phyloP scores from a whole-genome alignment of 1,140 invertebrate species.

The Bombus haemorrhoidalis region DNA sequence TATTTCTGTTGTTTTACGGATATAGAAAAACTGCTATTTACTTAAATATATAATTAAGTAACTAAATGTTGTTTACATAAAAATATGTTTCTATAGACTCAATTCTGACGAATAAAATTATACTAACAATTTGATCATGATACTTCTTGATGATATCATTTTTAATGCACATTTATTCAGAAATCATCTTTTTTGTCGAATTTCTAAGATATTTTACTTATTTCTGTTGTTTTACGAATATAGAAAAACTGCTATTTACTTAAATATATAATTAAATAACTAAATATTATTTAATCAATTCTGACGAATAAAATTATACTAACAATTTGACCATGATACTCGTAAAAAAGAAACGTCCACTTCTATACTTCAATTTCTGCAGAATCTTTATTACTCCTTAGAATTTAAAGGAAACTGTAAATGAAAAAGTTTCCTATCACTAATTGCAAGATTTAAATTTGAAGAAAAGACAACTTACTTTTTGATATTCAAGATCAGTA shows the following conservation, averaged over 20 bases:
- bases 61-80: too few relatives aligned
- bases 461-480: background rate
- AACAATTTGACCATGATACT: background rate
- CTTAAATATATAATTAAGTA: too few relatives aligned
- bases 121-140: background rate
- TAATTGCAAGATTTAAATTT: background rate
- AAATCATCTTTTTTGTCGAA: background rate
- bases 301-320: background rate
- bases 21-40: background rate
- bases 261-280: too few relatives aligned
- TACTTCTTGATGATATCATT: background rate
- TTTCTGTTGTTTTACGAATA: background rate
- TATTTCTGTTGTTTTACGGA: background rate
- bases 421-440: background rate
- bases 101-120: background rate
- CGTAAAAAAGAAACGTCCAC: background rate
- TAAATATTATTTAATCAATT: background rate
- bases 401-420: background rate
- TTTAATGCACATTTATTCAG: background rate
- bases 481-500: background rate
- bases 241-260: background rate
- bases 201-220: background rate
- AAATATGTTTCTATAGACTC: too few relatives aligned
- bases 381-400: background rate
- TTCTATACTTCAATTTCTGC: background rate